These are phyloP conservation scores for Vollenhovia emeryi DNA, from an alignment of 1,140 invertebrate species.

Conservation along the genomic window DNA sequence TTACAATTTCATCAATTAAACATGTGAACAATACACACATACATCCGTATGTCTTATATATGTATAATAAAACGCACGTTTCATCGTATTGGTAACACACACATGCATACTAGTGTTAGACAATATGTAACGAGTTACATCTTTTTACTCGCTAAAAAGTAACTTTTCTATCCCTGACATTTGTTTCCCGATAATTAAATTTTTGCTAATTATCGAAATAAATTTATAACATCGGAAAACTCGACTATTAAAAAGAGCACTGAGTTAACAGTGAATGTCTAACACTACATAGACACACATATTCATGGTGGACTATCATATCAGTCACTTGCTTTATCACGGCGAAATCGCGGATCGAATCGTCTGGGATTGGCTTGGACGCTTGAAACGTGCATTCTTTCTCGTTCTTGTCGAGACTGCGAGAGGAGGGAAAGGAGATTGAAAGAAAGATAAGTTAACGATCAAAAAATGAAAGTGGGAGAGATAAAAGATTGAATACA, in stretches of 20 bases:
- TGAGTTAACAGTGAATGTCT: background rate
- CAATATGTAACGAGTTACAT: background rate
- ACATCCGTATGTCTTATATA: background rate
- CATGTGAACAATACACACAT: background rate
- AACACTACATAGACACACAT: background rate
- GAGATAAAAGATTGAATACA: slow-evolving; percentile 14
- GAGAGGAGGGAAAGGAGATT: background rate
- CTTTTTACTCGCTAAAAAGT: too few species aligned
- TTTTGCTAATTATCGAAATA: background rate
- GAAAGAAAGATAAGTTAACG: background rate
- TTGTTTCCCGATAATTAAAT: background rate
- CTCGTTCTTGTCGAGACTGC: background rate
- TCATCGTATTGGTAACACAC: background rate
- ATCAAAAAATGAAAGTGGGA: slow-evolving; percentile 21
- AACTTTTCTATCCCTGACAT: too few species aligned
- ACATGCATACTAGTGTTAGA: background rate
- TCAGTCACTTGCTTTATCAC: slow-evolving; percentile 26
- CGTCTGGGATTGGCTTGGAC: background rate
- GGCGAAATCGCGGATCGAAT: slow-evolving; percentile 1
- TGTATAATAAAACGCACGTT: slow-evolving; percentile 24
- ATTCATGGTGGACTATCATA: background rate
- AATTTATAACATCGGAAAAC: background rate
- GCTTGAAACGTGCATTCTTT: background rate
- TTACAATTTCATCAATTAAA: background rate
- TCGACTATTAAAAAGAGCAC: background rate